A percentile compares a stretch with the other conserved stretches of the same genome.
These are phyloP conservation scores for Elephas maximus DNA, from an alignment of 2,113 vertebrate species.

Conservation along the genomic window DNA sequence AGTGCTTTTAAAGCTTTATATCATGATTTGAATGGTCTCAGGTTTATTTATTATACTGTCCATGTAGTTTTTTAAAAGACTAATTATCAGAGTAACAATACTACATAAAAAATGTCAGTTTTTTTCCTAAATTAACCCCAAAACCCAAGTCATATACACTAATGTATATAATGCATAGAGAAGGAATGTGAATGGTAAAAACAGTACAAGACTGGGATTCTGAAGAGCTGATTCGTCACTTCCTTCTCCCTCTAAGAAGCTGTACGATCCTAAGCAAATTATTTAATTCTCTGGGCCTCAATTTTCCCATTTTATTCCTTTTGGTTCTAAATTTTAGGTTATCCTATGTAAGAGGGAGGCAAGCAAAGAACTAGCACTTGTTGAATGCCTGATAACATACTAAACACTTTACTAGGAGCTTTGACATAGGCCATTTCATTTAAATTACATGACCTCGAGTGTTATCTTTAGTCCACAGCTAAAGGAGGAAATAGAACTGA, in stretches of 20 bases:
- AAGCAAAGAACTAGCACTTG: background rate
- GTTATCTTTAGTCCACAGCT: background rate
- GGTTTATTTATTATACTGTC: background rate
- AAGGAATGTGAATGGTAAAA: background rate
- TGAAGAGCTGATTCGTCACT: background rate
- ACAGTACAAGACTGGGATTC: background rate
- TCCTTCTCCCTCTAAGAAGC: background rate
- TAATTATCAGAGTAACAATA: conserved; percentile 28
- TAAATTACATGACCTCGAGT: background rate
- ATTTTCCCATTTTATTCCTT: background rate
- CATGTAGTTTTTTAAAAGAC: background rate
- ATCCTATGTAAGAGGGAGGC: background rate
- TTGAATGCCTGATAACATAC: background rate
- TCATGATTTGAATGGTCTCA: background rate
- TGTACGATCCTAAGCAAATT: background rate
- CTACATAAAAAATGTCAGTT: conserved; percentile 26
- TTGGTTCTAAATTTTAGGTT: background rate
- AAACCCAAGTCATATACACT: background rate
- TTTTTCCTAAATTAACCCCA: background rate
- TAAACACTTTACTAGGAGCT: background rate
- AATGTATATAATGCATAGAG: background rate
- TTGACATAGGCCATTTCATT: background rate
- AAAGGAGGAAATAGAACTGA: background rate
- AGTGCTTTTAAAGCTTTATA: background rate
- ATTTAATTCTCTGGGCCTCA: background rate